Evolutionary conservation across 2,888 invertebrate genomes (phyloP).

Genomic region (Pyrrhosoma nymphula): DNA sequence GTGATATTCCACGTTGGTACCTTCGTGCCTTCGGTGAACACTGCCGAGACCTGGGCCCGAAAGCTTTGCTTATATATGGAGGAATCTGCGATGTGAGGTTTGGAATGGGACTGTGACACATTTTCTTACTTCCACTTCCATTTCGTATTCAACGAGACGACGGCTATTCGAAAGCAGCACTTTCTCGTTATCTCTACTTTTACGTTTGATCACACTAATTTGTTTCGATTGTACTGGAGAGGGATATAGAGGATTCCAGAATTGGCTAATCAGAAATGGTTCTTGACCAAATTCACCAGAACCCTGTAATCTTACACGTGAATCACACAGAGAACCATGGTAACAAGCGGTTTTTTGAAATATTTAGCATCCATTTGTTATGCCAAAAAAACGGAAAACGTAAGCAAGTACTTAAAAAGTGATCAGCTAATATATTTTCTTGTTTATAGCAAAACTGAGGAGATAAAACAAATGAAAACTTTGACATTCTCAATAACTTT

Average conservation of each 20-base stretch:
- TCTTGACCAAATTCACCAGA: background rate
- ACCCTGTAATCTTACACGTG: background rate
- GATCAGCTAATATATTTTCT: no score
- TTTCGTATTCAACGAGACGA: background rate
- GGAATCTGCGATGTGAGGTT: background rate
- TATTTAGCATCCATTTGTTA: no score
- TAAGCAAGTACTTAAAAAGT: no score
- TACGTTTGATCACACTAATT: background rate
- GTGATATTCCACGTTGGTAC: background rate
- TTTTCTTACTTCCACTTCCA: background rate
- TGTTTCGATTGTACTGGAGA: background rate
- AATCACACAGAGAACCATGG: background rate
- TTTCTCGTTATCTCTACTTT: background rate
- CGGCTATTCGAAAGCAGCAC: background rate
- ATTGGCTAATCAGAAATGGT: background rate
- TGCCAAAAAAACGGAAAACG: no score
- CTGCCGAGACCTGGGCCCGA: background rate
- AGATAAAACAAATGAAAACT: no score
- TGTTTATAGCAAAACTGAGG: no score
- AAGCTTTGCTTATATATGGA: background rate
- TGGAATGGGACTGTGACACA: background rate
- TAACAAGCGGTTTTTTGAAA: background rate
- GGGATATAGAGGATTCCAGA: background rate
- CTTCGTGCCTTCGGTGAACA: background rate
- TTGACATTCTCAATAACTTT: no score